Percentiles rank a stretch among this genome's conserved stretches.
These are phyloP conservation scores for Meloidogyne exigua DNA, from an alignment of 1,140 invertebrate genomes.

Conservation along the genomic window DNA sequence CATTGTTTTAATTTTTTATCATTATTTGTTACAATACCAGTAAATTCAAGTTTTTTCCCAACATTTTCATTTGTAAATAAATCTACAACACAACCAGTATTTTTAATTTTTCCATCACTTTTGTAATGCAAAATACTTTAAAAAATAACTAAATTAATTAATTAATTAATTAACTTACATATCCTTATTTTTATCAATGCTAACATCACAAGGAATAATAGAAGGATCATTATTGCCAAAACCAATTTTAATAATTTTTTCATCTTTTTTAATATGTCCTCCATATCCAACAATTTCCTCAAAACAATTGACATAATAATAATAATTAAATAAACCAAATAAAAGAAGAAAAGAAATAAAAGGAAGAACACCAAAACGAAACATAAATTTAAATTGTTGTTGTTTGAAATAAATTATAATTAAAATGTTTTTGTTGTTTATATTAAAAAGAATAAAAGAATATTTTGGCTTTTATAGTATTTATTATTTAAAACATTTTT, in stretches of 20 bases:
- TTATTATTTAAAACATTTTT: too few species aligned
- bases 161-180: not conserved
- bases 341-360: too few species aligned
- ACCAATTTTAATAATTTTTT: not conserved
- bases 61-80: not conserved
- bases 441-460: too few species aligned
- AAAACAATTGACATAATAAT: too few species aligned
- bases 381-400: too few species aligned
- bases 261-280: not conserved
- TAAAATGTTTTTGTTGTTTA: too few species aligned
- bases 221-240: not conserved
- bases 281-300: not conserved
- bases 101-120: not conserved
- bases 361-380: too few species aligned
- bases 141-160: not conserved
- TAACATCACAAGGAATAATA: too few species aligned
- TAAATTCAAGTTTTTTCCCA: not conserved
- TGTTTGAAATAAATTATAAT: too few species aligned
- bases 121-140: not conserved
- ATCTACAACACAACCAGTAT: not conserved
- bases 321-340: not conserved
- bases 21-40: not conserved
- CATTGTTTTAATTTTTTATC: not conserved
- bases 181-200: not conserved
- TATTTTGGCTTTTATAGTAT: too few species aligned